Evolutionary conservation across 1,140 invertebrate genomes (phyloP).

Genomic region (Drosophila parabipectinata): DNA sequence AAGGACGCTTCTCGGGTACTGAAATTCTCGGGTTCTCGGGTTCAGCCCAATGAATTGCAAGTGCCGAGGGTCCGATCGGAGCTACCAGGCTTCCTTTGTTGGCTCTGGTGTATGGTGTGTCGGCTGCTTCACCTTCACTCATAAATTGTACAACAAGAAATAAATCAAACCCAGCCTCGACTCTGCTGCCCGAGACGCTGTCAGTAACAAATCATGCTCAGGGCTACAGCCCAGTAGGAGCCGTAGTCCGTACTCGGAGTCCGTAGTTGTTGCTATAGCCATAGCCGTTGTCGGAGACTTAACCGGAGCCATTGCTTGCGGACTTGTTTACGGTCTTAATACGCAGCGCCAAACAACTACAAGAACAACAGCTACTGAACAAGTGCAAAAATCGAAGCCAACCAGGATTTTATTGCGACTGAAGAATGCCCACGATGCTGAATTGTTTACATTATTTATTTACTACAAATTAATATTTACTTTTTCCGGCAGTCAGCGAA

Average conservation of each 20-base stretch:
- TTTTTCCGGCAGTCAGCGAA: neutral
- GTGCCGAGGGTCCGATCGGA: conserved; percentile 31
- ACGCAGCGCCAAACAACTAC: conserved; percentile 43
- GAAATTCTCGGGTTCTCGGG: conserved; percentile 41
- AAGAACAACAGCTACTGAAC: conserved; percentile 5
- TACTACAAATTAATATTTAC: neutral
- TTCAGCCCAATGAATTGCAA: conserved; percentile 38
- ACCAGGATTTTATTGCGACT: conserved; percentile 13
- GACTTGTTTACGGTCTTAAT: conserved; percentile 79
- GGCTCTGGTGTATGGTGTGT: conserved; percentile 23
- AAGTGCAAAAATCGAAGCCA: conserved; percentile 1
- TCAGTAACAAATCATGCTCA: conserved; percentile 82
- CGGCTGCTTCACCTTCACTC: conserved; percentile 76
- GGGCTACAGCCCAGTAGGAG: conserved; percentile 66
- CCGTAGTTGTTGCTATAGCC: conserved; percentile 13
- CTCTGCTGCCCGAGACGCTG: conserved; percentile 75
- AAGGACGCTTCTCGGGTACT: conserved; percentile 32
- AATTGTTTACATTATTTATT: neutral
- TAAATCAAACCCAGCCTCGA: conserved; percentile 78
- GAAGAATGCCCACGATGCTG: neutral
- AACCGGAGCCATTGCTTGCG: conserved; percentile 45
- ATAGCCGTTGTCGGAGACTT: conserved; percentile 20
- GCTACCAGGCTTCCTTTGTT: conserved; percentile 18
- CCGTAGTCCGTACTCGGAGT: neutral
- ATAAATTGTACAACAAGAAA: conserved; percentile 80